These are phyloP conservation scores for Loripinus fragilis DNA, from an alignment of 2,888 invertebrate species.

Conservation along the genomic window DNA sequence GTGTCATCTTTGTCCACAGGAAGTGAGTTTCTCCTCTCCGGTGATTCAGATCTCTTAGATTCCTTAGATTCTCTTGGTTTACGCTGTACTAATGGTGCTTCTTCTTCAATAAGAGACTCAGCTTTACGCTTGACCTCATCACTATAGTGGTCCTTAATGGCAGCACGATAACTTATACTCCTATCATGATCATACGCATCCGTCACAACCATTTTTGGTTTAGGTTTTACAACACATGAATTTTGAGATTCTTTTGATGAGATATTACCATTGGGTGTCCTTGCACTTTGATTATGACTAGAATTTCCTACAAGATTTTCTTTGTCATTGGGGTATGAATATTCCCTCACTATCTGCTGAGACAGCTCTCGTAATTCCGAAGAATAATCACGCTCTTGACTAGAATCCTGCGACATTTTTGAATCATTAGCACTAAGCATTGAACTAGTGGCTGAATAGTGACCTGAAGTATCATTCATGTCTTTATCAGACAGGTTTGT, in stretches of 20 bases:
- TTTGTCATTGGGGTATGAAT: conserved; percentile 49
- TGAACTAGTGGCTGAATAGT: conserved; percentile 42
- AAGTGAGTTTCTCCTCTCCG: conserved; percentile 57
- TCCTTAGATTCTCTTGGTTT: conserved; percentile 1
- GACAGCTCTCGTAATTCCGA: conserved; percentile 72
- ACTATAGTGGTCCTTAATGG: conserved; percentile 69
- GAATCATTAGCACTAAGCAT: conserved; percentile 28
- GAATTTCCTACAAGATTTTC: conserved; percentile 28
- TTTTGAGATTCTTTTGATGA: conserved; percentile 11
- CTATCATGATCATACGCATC: conserved; percentile 74
- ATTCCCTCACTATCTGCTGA: conserved; percentile 73
- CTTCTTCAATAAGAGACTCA: conserved; percentile 55
- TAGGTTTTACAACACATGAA: conserved; percentile 19
- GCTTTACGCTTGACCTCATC: conserved; percentile 66
- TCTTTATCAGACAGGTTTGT: conserved; percentile 66
- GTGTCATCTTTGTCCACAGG: conserved; percentile 52
- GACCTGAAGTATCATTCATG: conserved; percentile 33
- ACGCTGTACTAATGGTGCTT: conserved; percentile 28
- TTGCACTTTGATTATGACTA: conserved; percentile 21
- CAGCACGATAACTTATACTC: conserved; percentile 73
- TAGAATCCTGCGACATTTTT: conserved; percentile 48
- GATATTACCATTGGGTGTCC: conserved; percentile 49
- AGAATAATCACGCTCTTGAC: conserved; percentile 66
- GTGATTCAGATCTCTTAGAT: conserved; percentile 42
- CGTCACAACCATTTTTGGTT: conserved; percentile 55